These are phyloP conservation scores for Vanessa atalanta DNA, from an alignment of 1,140 invertebrate species.

Conservation along the genomic window DNA sequence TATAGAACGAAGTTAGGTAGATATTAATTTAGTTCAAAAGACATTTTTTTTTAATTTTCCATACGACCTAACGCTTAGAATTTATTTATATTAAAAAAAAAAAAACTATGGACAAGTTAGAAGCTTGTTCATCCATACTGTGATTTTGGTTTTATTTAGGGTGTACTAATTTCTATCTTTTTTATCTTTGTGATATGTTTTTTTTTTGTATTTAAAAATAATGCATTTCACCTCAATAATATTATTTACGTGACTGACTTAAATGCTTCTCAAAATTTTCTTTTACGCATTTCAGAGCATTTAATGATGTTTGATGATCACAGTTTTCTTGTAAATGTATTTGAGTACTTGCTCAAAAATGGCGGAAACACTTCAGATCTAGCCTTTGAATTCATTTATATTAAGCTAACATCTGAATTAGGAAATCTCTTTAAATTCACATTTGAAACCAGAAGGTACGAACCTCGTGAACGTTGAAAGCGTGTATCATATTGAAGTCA, in stretches of 20 bases:
- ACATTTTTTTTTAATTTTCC: constrained; percentile 66
- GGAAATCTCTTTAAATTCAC: constrained; percentile 22
- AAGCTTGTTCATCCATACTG: constrained; percentile 72
- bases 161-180: constrained; percentile 70
- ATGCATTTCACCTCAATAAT: constrained; percentile 58
- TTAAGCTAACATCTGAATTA: constrained; percentile 40
- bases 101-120: constrained; percentile 53
- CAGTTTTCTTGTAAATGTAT: constrained; percentile 27
- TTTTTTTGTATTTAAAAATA: constrained; percentile 62
- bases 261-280: constrained; percentile 56
- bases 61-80: constrained; percentile 64
- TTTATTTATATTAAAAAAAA: constrained; percentile 75
- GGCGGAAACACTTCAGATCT: constrained; percentile 37
- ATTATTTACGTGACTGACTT: constrained; percentile 66
- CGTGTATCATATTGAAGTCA: too few species aligned
- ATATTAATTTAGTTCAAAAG: constrained; percentile 74
- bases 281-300: constrained; percentile 42
- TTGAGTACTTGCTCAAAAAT: constrained; percentile 31
- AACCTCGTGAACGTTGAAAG: too few species aligned
- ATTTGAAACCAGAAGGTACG: constrained; percentile 29
- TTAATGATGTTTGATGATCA: constrained; percentile 11
- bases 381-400: constrained; percentile 40
- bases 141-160: constrained; percentile 80
- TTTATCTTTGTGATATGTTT: constrained; percentile 73
- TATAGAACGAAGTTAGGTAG: constrained; percentile 64